Base-by-base conservation (phyloP, 1,140 invertebrate species). In the Mesaphorura yosii region DNA sequence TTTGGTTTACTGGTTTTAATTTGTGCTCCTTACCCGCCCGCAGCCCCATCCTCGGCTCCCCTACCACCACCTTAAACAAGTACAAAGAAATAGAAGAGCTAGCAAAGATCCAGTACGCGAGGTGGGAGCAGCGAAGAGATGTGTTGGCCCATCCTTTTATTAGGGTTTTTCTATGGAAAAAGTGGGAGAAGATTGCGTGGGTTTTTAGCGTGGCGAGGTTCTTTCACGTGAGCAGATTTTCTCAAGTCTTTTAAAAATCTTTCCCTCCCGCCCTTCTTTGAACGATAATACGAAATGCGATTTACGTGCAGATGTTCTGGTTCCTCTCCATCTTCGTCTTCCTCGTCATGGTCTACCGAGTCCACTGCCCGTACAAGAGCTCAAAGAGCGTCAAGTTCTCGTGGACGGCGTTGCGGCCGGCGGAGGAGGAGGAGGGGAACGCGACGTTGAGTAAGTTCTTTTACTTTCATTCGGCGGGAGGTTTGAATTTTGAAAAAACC, bases 51-150 rank as follows among this genome's bases (percentile, higher is more conserved):
- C 29, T 48, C 4, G 46, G 46, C 22, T 48, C 31, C 28, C 20
- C 19, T 22, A 48, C 46, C 12, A 34, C 46, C 10, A 48, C 31
- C 10, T 3, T 3, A 15, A 48, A 48, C 37, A 17, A 34, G 5
- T 48, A 48, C 46, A 48, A 48, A 34, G 46, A 48, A 31, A 48
- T 31, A 19, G 46, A 48, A 34, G 46, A 48, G 23, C 19, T 48
- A n/a, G 46, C 46, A 17, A 48, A 48, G 23, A 26, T 48, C 10
- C 27, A 31, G 17, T 48, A 48, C 23, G 46, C 46, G 37, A 48
- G 37, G 23, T 48, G 31, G 31, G 46, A 48, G 15, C 19, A 31
- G 31, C 46, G 46, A 20, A 31, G 37, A 26, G 46, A 31, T 20
- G 37, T 48, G 14, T 20, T 48, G 5, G 20, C 31, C 20, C 22